Evolutionary conservation across 2,888 invertebrate species (phyloP).

Genomic region (Drosophila subsilvestris): DNA sequence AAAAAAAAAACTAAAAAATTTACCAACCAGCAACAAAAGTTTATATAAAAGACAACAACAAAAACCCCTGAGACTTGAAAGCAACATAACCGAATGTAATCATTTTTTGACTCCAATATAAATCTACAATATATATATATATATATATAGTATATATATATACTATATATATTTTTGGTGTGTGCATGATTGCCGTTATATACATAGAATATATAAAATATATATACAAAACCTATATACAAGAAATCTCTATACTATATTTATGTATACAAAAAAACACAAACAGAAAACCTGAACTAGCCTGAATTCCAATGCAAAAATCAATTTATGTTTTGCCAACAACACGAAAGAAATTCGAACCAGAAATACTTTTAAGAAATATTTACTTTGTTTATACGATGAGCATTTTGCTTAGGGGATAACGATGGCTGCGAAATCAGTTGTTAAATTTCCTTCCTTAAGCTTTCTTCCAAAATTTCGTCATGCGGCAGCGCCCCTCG

Average conservation of each 20-base stretch:
- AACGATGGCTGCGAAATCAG: neutral
- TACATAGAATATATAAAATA: constrained; percentile 57
- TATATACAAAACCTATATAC: constrained; percentile 45
- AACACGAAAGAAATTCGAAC: constrained; percentile 11
- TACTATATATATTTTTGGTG: constrained; percentile 28
- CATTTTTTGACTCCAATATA: constrained; percentile 65
- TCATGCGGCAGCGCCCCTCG: too few relatives aligned
- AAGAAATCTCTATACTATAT: constrained; percentile 42
- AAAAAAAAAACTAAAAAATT: constrained; percentile 50
- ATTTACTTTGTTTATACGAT: constrained; percentile 7
- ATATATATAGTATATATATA: constrained; percentile 41
- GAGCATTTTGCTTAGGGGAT: too few relatives aligned
- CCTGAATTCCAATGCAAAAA: constrained; percentile 42
- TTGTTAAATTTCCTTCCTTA: too few relatives aligned
- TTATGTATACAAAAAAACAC: constrained; percentile 28
- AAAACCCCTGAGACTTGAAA: constrained; percentile 65
- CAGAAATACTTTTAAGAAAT: constrained; percentile 43
- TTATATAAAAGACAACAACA: constrained; percentile 10
- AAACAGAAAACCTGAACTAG: constrained; percentile 54
- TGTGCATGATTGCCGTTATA: constrained; percentile 54
- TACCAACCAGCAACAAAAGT: constrained; percentile 32
- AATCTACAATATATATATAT: constrained; percentile 54
- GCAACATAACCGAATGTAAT: constrained; percentile 42
- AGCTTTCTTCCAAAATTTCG: too few relatives aligned
- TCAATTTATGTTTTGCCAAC: constrained; percentile 42